Base-by-base conservation (phyloP, 2,888 invertebrate genomes). In the Branchipolynoe longqiensis region DNA sequence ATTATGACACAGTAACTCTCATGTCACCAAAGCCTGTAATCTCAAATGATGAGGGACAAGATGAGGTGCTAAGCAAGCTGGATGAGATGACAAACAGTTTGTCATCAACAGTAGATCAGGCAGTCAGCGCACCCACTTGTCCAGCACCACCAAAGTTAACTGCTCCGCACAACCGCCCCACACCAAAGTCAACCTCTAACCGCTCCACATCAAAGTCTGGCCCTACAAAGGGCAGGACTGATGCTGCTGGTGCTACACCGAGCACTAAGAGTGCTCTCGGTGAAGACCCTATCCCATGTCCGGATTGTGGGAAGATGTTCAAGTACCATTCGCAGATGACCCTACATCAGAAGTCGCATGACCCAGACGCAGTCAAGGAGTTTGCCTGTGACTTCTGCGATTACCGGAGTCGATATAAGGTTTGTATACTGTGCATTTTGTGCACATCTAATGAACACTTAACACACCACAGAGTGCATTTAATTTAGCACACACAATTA, bases 11-110 rank as follows among this genome's bases (percentile, higher is more conserved):
- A 18, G 78, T 78, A 25, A 78, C 78, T 86, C 88, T 91, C 59
- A 90, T 90, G 83, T 90, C 91, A 28, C 92, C 91, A 88, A 91
- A 91, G 88, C 92, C 92, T 33, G 91, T 91, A 83, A 89, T 90
- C 87, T 91, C 92, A 36, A 92, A 92, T 89, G 89, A 89, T 84
- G 92, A 92, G 87, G 85, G 88, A 38, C 90, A 90, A 86, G 69
- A 69, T 33, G 69, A 69, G 92, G 91, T 85, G 91, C 91, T 87
- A 92, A 91, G 88, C 3, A 91, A 91, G 87, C 91, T 85, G 48
- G 18, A 48, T 18, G 8, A 8, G 8, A 48, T 48, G 48, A 8
- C 48, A 12, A 18, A 69, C 69, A 36, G 4, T 38, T 14, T 38
- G 36, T 14, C 18, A 69, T 33, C 18, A 12, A 2, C 18, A 25